These are phyloP conservation scores for Spongilla lacustris DNA, from an alignment of 37 sponge, comb jelly and placozoan genomes.

Conservation along the genomic window DNA sequence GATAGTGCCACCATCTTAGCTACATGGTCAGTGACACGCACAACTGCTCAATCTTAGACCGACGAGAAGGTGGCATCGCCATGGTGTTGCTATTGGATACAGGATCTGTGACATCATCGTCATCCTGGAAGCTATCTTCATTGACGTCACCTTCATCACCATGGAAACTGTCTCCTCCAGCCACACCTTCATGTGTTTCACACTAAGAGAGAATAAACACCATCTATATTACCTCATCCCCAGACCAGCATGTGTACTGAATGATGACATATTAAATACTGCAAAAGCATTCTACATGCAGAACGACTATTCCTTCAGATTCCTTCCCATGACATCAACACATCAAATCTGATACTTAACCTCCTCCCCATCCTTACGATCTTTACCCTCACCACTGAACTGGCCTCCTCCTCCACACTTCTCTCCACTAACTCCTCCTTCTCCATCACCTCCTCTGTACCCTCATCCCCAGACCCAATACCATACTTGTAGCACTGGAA, in stretches of 20 bases:
- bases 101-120: neutral
- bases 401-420: neutral
- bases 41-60: neutral
- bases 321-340: no score
- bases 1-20: neutral
- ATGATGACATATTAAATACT: no score
- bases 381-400: neutral
- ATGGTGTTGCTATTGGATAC: neutral
- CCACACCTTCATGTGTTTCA: neutral
- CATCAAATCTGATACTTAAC: no score
- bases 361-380: no score
- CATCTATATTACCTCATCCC: neutral
- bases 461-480: neutral
- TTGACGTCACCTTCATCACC: neutral
- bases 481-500: constrained; percentile 26
- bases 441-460: neutral
- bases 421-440: neutral
- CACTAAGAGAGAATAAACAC: neutral
- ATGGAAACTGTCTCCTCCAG: neutral
- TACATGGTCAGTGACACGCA: constrained; percentile 23
- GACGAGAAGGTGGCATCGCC: neutral
- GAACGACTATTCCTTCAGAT: no score
- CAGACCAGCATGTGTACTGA: neutral
- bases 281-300: no score
- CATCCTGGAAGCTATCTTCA: neutral